phyloP scores from a whole-genome alignment of 2,888 invertebrate genomes.

The Drosophila paracracens region DNA sequence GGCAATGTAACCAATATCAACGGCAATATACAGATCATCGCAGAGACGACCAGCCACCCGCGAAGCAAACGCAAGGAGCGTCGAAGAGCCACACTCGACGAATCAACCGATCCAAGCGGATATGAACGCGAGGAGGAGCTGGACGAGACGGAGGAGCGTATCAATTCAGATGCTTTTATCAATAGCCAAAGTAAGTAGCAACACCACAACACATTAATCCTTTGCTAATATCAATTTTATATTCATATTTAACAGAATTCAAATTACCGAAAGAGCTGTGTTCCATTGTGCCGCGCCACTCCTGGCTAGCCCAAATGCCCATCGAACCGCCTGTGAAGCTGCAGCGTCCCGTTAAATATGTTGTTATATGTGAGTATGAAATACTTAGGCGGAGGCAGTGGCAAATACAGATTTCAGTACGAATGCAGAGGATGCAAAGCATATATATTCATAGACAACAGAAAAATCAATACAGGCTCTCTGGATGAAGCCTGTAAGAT shows the following conservation, averaged over 20 bases:
- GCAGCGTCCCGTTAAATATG: conserved; percentile 84
- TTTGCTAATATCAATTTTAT: not conserved
- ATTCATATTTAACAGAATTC: conserved; percentile 53
- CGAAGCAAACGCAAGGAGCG: conserved; percentile 28
- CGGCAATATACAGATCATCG: conserved; percentile 84
- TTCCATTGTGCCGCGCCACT: conserved; percentile 81
- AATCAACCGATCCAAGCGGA: conserved; percentile 13
- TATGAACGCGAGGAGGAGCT: conserved; percentile 30
- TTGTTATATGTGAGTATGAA: conserved; percentile 85
- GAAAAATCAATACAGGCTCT: not conserved
- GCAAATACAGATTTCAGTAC: not conserved
- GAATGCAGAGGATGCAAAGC: not conserved
- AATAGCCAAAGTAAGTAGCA: conserved; percentile 69
- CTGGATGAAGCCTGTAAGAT: not conserved
- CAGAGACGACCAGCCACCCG: conserved; percentile 41
- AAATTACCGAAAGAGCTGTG: conserved; percentile 76
- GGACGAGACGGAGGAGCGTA: conserved; percentile 71
- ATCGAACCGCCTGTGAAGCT: conserved; percentile 80
- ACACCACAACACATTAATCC: not conserved
- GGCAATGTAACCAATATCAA: conserved; percentile 86
- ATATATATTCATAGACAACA: not conserved
- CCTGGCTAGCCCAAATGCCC: conserved; percentile 86
- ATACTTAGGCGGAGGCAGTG: not conserved
- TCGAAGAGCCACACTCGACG: conserved; percentile 27
- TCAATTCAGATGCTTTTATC: conserved; percentile 72